Evolutionary conservation across 2,797 vertebrate species (phyloP).

Genomic region (Pantherophis alleghaniensis): DNA sequence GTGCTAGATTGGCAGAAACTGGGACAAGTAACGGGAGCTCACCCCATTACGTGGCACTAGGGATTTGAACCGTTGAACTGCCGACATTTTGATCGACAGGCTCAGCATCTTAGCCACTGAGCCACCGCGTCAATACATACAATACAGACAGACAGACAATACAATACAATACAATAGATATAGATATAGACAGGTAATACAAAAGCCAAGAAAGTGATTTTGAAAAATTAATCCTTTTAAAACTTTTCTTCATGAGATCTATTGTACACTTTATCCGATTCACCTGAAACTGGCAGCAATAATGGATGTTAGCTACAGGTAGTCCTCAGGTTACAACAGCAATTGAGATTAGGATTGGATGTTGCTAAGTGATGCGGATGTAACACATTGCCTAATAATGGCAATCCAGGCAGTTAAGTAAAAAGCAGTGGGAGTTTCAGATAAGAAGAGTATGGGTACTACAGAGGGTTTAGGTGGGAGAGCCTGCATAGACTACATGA

Average conservation of each 20-base stretch:
- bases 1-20: too few relatives aligned
- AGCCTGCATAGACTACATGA: background rate
- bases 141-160: too few relatives aligned
- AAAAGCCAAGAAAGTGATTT: background rate
- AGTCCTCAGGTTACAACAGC: background rate
- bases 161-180: too few relatives aligned
- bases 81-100: too few relatives aligned
- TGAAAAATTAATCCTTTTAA: background rate
- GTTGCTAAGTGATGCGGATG: background rate
- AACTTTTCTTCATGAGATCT: background rate
- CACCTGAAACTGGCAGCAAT: conserved; percentile 16
- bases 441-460: background rate
- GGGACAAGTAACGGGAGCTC: too few relatives aligned
- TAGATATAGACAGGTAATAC: background rate
- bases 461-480: background rate
- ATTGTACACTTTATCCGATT: background rate
- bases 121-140: too few relatives aligned
- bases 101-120: too few relatives aligned
- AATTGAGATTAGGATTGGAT: background rate
- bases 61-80: too few relatives aligned
- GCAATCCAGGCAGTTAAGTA: background rate
- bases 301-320: background rate
- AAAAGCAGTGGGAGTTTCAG: background rate
- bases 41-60: too few relatives aligned
- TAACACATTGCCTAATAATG: background rate